phyloP scores from a whole-genome alignment of 1,140 invertebrate genomes.

The Hypothenemus hampei region DNA sequence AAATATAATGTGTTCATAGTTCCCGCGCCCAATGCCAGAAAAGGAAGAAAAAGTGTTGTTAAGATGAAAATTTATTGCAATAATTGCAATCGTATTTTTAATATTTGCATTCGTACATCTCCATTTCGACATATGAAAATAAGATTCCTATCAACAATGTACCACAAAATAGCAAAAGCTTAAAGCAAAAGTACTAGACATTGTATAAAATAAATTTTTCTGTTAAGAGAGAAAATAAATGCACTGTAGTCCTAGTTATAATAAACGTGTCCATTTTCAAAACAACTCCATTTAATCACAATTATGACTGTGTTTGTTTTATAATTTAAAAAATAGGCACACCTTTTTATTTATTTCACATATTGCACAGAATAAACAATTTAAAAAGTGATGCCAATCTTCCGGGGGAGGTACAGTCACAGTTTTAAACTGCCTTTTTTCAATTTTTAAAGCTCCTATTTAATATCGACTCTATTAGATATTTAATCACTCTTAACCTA shows the following conservation, averaged over 20 bases:
- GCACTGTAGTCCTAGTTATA: conserved; percentile 7
- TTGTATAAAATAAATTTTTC: no score
- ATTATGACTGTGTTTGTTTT: no score
- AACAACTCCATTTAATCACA: no score
- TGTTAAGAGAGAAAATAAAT: conserved; percentile 13
- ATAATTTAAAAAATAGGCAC: conserved; percentile 25
- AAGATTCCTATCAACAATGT: conserved; percentile 14
- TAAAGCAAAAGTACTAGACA: conserved; percentile 20
- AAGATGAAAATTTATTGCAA: conserved; percentile 29
- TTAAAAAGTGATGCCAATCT: conserved; percentile 9
- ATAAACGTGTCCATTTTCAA: conserved; percentile 25
- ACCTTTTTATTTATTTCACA: conserved; percentile 9
- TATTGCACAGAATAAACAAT: conserved; percentile 30
- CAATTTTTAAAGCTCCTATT: conserved; percentile 1
- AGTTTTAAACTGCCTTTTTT: conserved; percentile 11
- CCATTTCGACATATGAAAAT: conserved; percentile 2
- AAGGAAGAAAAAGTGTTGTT: conserved; percentile 29
- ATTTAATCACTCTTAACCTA: background rate
- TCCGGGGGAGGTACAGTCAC: background rate
- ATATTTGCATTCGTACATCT: conserved; percentile 19
- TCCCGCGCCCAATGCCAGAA: conserved; percentile 33
- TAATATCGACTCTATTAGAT: no score
- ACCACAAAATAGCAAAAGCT: conserved; percentile 9
- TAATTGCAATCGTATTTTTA: conserved; percentile 27
- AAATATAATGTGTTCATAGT: conserved; percentile 29